phyloP scores from a whole-genome alignment of 1,140 invertebrate species.

The Ceratina calcarata region DNA sequence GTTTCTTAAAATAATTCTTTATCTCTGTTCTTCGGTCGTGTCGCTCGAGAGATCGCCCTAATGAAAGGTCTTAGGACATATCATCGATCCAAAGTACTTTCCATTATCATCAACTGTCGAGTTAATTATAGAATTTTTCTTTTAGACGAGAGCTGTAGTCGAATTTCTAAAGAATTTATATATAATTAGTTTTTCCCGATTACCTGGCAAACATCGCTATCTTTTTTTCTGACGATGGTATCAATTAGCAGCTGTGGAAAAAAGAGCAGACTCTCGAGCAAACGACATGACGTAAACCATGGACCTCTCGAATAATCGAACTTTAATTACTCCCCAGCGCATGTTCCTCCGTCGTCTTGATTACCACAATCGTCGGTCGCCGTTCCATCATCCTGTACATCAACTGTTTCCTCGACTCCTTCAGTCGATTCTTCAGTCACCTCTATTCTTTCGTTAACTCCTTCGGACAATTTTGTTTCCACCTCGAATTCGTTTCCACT shows the following conservation, averaged over 20 bases:
- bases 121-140: too few relatives aligned
- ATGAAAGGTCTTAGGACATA: neutral
- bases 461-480: neutral
- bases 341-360: constrained; percentile 41
- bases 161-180: too few relatives aligned
- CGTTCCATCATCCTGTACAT: neutral
- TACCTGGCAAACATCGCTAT: neutral
- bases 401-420: constrained; percentile 23
- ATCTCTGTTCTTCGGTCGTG: constrained; percentile 43
- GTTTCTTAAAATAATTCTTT: constrained; percentile 66
- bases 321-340: constrained; percentile 45
- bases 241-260: neutral
- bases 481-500: neutral
- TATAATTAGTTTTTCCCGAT: neutral
- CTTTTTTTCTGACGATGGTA: too few relatives aligned
- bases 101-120: neutral
- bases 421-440: constrained; percentile 60
- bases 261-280: constrained; percentile 49
- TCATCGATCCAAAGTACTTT: constrained; percentile 34
- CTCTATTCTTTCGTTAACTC: constrained; percentile 58
- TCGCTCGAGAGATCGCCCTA: constrained; percentile 43
- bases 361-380: constrained; percentile 39
- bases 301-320: constrained; percentile 54
- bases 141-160: neutral
- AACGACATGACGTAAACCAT: constrained; percentile 44